Conservation (phyloP, 2,797 vertebrate species). For the Leptoclinus maculatus region DNA sequence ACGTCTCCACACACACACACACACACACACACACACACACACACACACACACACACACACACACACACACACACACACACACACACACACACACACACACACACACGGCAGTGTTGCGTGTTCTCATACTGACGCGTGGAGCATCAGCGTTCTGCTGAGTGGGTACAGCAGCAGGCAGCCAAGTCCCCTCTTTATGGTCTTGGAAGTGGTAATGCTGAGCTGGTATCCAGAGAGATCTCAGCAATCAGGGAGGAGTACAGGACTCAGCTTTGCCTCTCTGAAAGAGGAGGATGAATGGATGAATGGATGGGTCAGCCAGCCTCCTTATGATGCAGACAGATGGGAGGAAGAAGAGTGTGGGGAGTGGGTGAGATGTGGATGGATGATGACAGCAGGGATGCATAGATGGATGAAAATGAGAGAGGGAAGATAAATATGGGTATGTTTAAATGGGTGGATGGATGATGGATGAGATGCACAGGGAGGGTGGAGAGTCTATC, state of each 20-base stretch:
- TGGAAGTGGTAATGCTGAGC: slow-evolving; percentile 75
- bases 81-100: background rate
- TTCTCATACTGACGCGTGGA: slow-evolving; percentile 16
- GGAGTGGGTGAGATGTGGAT: slow-evolving; percentile 36
- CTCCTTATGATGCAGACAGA: slow-evolving; percentile 50
- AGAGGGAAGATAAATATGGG: slow-evolving; percentile 57
- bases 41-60: background rate
- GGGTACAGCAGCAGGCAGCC: slow-evolving; percentile 31
- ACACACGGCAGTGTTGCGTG: background rate
- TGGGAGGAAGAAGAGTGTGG: slow-evolving; percentile 20
- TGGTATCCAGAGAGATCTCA: slow-evolving; percentile 64
- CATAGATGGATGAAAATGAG: slow-evolving; percentile 59
- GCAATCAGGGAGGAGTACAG: slow-evolving; percentile 66
- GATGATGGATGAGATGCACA: slow-evolving; percentile 51
- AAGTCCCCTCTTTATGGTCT: slow-evolving; percentile 45
- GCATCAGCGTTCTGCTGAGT: slow-evolving; percentile 47
- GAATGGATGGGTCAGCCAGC: slow-evolving; percentile 46
- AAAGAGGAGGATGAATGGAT: slow-evolving; percentile 3
- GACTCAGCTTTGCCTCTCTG: slow-evolving; percentile 45
- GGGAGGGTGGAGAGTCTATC: slow-evolving; percentile 37
- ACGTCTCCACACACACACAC: background rate
- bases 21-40: background rate
- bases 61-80: background rate
- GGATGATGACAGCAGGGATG: slow-evolving; percentile 61
- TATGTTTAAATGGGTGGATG: slow-evolving; percentile 48